Conservation (phyloP, 2,797 vertebrate genomes). For the Lerista edwardsae region DNA sequence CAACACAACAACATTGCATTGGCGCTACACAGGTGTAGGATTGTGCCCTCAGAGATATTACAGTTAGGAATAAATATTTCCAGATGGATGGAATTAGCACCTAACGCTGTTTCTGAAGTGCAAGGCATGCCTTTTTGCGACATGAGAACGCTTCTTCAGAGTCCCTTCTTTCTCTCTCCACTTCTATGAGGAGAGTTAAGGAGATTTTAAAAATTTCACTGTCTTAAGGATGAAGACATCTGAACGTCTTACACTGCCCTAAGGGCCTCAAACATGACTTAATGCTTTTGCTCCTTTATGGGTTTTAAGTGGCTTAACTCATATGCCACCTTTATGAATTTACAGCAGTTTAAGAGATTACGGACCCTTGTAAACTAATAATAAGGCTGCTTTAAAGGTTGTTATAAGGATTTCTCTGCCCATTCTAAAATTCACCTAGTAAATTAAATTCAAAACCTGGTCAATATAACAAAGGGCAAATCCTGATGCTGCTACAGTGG, state of each 20-base stretch:
- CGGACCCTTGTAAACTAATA: slow-evolving; percentile 9
- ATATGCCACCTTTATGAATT: slow-evolving; percentile 35
- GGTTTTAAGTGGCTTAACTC: slow-evolving; percentile 37
- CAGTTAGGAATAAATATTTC: too few species aligned
- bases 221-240: slow-evolving; percentile 26
- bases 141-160: not conserved
- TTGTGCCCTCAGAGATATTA: too few species aligned
- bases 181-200: slow-evolving; percentile 32
- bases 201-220: slow-evolving; percentile 22
- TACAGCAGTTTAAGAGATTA: not conserved
- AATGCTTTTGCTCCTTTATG: slow-evolving; percentile 31
- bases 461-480: not conserved
- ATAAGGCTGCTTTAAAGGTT: slow-evolving; percentile 1
- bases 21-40: too few species aligned
- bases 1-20: too few species aligned
- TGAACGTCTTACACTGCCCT: slow-evolving; percentile 47
- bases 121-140: not conserved
- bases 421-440: slow-evolving; percentile 8
- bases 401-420: not conserved
- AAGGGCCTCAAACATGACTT: slow-evolving; percentile 37
- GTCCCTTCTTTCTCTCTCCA: slow-evolving; percentile 13
- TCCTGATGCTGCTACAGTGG: not conserved
- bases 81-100: not conserved
- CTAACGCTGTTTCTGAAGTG: not conserved
- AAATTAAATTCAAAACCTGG: slow-evolving; percentile 18